phyloP scores from a whole-genome alignment of 2,113 vertebrate genomes.

The Pionites leucogaster region DNA sequence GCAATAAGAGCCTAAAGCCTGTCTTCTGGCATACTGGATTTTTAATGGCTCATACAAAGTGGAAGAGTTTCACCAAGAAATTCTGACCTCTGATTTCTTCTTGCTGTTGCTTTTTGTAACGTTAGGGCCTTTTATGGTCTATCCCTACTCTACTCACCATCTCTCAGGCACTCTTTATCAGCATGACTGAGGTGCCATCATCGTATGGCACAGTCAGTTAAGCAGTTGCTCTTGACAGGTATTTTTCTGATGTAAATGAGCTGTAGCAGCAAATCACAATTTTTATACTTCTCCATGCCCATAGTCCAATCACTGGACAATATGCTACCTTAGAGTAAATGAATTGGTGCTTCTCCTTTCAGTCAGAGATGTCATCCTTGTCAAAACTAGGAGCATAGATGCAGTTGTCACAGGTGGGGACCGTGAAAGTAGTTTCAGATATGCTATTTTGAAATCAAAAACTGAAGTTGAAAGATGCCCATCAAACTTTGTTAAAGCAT shows the following conservation, averaged over 20 bases:
- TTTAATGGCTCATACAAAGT: neutral
- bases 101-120: neutral
- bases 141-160: neutral
- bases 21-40: neutral
- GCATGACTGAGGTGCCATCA: neutral
- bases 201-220: neutral
- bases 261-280: neutral
- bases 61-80: neutral
- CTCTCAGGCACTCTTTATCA: neutral
- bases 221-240: neutral
- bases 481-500: neutral
- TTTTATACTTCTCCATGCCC: fast-evolving
- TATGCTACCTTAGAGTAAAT: neutral
- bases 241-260: neutral
- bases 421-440: neutral
- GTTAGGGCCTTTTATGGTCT: neutral
- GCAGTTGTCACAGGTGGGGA: neutral
- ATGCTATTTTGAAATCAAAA: neutral
- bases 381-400: neutral
- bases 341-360: neutral
- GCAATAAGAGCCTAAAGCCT: neutral
- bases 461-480: neutral
- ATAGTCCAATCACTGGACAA: neutral
- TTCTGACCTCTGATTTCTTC: neutral
- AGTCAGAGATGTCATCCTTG: neutral